Evolutionary conservation across 2,113 vertebrate species (phyloP), one percentile per base, ranked within the genome.

Genomic region (Solenodon paradoxus): DNA sequence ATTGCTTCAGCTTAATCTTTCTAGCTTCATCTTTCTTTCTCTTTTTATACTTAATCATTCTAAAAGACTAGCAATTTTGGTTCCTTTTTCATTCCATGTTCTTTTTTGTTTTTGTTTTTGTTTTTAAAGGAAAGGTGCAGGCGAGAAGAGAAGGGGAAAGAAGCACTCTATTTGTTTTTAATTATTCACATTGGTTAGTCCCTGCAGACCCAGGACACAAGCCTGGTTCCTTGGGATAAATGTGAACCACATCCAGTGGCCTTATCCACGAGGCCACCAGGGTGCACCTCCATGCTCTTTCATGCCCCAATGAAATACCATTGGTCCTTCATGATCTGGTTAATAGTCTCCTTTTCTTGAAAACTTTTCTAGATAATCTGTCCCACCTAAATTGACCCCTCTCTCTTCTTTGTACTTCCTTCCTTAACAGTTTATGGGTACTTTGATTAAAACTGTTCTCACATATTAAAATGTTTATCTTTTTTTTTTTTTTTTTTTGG

Each of bases 291-390:
- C n/a, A n/a, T n/a, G 32, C 26, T 88, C 17, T 85, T 88, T 84
- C 42, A 61, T n/a, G 63, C 5, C 47, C 61, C n/a, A 6, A 28
- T n/a, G 42, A 55, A 74, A 75, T 64, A 47, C 12, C 6, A 4
- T 69, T 47, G 15, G 77, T 84, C 68, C 42, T 88, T 93, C 75
- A 72, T 82, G 63, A 75, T 74, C 20, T 86, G 55, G 30, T 94
- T 93, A 77, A 90, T 12, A 79, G 19, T 79, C 94, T 13, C 16
- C 66, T 84, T 69, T 84, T 87, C 63, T 92, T 79, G 64, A 63
- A 96, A 88, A 40, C 22, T 87, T 88, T 92, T 92, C 79, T 91
- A 64, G 83, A n/a, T 83, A 45, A 71, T 78, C 19, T 11, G 10
- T 2, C 35, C 12, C 38, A n/a, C 45, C 9, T 15, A 35, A 26